These are phyloP conservation scores for Mus musculus DNA, from an alignment of 2,113 vertebrate species.

Conservation along the genomic window DNA sequence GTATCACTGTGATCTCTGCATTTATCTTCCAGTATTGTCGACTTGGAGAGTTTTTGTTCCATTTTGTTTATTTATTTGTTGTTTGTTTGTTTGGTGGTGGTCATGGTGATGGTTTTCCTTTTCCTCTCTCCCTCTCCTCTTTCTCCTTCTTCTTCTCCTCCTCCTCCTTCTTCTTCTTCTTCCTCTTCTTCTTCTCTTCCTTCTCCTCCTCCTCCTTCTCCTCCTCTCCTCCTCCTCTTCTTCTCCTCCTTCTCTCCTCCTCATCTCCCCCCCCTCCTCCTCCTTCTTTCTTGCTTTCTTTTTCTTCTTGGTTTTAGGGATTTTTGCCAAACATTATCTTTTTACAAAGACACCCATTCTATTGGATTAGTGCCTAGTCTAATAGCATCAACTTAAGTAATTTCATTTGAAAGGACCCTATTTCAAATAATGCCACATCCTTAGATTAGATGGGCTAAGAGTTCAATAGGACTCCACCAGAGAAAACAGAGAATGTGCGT, in stretches of 20 bases:
- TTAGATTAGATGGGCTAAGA: neutral
- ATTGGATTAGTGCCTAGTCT: neutral
- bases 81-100: too few relatives aligned
- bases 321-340: neutral
- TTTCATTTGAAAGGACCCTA: neutral
- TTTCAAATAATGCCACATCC: neutral
- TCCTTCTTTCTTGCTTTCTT: too few relatives aligned
- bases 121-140: too few relatives aligned
- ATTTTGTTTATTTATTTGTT: too few relatives aligned
- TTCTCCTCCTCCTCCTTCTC: too few relatives aligned
- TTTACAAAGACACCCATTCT: neutral
- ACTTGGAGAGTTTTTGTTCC: neutral
- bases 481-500: neutral
- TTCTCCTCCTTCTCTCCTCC: too few relatives aligned
- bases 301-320: too few relatives aligned
- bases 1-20: neutral
- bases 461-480: neutral
- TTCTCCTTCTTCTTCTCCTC: too few relatives aligned
- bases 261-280: too few relatives aligned
- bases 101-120: too few relatives aligned
- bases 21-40: neutral
- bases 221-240: too few relatives aligned
- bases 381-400: neutral
- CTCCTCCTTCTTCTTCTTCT: fast-evolving
- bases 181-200: too few relatives aligned